Base-by-base conservation (phyloP, 1,140 invertebrate genomes). In the Drosophila erecta region DNA sequence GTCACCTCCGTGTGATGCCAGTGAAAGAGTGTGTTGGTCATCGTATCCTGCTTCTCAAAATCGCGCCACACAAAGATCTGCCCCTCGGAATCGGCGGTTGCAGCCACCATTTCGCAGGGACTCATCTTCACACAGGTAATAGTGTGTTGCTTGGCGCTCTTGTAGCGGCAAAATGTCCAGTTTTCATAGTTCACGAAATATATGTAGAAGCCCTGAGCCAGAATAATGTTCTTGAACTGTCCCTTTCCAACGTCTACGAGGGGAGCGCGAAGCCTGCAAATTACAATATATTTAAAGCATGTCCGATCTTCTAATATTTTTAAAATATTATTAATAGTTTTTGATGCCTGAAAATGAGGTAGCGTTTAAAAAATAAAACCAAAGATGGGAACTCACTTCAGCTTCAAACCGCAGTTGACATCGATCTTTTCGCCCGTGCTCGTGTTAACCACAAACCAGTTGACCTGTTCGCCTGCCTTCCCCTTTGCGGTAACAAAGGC, bases 1-100 rank as follows among this genome's bases (percentile, higher is more conserved):
- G 93, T 93, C 1, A 97, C 95, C 59, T 95, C 94, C 59, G 96
- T 93, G 14, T 95, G 94, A 92, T 98, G 97, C 97, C 97, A 98
- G 90, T 97, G 96, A 79, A 95, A 95, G 17, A 94, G 92, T 11
- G 50, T 41, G 17, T 58, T 65, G 4, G 24, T 44, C 20, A 80
- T 58, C 0, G 61, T 49, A 7, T 61, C 12, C 0, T 41, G 44
- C 0, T 37, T 15, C 10, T 62, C 80, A 67, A 95, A 91, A 61
- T 94, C 93, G 72, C 93, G 94, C 95, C 95, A 97, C 30, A 97
- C 74, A 22, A 95, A 59, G 30, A 97, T 94, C 61, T 94, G 92
- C 3, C 97, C 97, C 65, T 92, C 93, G 37, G 92, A 91, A 92
- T 96, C 95, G 40, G 96, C 96, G 14, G 95, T 95, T 5, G 96